Conservation (phyloP, 2,888 invertebrate genomes). For the Amblyjoppa proteus region DNA sequence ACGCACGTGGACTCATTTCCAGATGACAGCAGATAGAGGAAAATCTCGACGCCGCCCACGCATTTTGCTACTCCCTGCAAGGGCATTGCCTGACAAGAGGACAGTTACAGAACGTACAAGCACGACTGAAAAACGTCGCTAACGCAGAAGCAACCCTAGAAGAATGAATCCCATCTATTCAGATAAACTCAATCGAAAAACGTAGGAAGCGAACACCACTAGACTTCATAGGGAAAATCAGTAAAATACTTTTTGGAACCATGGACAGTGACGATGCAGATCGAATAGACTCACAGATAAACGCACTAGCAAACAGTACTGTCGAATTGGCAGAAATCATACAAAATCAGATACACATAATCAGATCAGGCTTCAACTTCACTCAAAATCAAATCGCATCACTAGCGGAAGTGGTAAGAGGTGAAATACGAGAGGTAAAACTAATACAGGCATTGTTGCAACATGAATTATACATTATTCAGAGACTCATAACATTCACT, state of each 20-base stretch:
- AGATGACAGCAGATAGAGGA: too few relatives aligned
- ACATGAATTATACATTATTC: neutral
- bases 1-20: neutral
- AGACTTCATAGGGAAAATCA: slow-evolving; percentile 1
- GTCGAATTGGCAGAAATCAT: too few relatives aligned
- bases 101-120: too few relatives aligned
- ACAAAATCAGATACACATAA: too few relatives aligned
- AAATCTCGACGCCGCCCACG: too few relatives aligned
- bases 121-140: too few relatives aligned
- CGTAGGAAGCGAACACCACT: neutral
- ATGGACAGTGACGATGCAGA: slow-evolving; percentile 19
- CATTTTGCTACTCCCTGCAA: too few relatives aligned
- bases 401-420: neutral
- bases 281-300: neutral
- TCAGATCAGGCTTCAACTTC: too few relatives aligned
- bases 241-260: slow-evolving; percentile 21
- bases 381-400: neutral
- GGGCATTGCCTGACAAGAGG: too few relatives aligned
- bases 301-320: too few relatives aligned
- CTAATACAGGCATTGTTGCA: neutral
- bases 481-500: neutral
- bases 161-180: neutral
- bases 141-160: neutral
- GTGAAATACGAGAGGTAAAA: neutral
- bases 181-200: neutral